phyloP scores from a whole-genome alignment of 2,113 vertebrate species.

The Pungitius pungitius region DNA sequence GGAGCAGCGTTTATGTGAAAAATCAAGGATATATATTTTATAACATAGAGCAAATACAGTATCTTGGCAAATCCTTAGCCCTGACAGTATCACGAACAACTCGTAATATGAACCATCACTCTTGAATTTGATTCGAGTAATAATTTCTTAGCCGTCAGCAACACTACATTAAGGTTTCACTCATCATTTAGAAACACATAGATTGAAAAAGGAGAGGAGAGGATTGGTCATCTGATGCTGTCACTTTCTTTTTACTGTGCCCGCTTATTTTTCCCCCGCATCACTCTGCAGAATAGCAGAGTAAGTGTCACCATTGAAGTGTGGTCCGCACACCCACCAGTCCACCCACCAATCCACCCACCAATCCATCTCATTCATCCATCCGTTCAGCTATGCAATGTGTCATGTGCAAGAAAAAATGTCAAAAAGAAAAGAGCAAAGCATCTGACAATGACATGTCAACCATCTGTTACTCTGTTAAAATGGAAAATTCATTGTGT shows the following conservation, averaged over 20 bases:
- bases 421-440: neutral
- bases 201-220: conserved; percentile 53
- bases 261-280: conserved; percentile 46
- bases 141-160: conserved; percentile 79
- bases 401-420: conserved; percentile 23
- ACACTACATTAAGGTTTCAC: conserved; percentile 65
- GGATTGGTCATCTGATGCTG: conserved; percentile 72
- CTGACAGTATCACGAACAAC: conserved; percentile 18
- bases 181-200: conserved; percentile 71
- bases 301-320: conserved; percentile 54
- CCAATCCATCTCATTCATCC: conserved; percentile 59
- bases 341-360: conserved; percentile 56
- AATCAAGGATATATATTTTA: conserved; percentile 19
- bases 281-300: conserved; percentile 58
- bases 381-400: conserved; percentile 42
- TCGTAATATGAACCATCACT: conserved; percentile 16
- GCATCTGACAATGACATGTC: conserved; percentile 36
- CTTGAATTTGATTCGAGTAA: conserved; percentile 67
- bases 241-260: conserved; percentile 68
- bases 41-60: conserved; percentile 12
- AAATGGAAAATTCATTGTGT: conserved; percentile 44
- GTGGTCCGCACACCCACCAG: conserved; percentile 49
- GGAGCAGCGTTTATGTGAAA: neutral
- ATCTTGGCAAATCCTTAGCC: conserved; percentile 1
- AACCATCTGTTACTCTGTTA: conserved; percentile 37